Percentiles rank a stretch among this genome's conserved stretches.
Conservation (phyloP, 2,888 invertebrate genomes). For the Myathropa florea region DNA sequence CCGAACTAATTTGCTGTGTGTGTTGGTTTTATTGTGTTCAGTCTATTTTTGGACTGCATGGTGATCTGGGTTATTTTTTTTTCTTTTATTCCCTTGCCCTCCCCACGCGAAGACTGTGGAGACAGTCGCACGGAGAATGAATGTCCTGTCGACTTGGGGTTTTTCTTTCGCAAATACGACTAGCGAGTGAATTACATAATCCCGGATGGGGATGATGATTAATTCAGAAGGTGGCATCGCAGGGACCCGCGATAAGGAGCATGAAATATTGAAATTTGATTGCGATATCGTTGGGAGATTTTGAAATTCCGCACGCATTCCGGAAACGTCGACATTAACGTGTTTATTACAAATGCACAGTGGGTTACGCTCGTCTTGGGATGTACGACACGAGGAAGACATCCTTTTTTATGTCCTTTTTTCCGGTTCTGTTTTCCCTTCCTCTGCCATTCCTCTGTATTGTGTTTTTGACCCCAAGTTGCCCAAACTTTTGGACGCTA, state of each 20-base stretch:
- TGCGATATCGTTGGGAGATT: constrained; percentile 5
- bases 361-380: background rate
- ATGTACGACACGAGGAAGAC: background rate
- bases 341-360: constrained; percentile 29
- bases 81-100: constrained; percentile 8
- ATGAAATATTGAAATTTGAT: constrained; percentile 46
- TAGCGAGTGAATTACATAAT: constrained; percentile 47
- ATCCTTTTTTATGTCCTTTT: background rate
- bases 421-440: background rate
- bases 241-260: constrained; percentile 7
- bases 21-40: constrained; percentile 53
- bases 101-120: background rate
- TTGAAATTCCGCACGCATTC: constrained; percentile 12
- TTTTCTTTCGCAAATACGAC: background rate
- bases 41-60: constrained; percentile 63
- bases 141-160: background rate
- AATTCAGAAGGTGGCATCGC: constrained; percentile 47
- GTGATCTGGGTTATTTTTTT: constrained; percentile 35
- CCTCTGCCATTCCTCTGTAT: too few relatives aligned
- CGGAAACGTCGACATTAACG: background rate
- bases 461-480: background rate
- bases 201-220: constrained; percentile 48
- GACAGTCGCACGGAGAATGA: background rate
- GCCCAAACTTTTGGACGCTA: background rate
- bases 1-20: constrained; percentile 48